Evolutionary conservation across 2,113 vertebrate genomes (phyloP).

Genomic region (Oceanites oceanicus): DNA sequence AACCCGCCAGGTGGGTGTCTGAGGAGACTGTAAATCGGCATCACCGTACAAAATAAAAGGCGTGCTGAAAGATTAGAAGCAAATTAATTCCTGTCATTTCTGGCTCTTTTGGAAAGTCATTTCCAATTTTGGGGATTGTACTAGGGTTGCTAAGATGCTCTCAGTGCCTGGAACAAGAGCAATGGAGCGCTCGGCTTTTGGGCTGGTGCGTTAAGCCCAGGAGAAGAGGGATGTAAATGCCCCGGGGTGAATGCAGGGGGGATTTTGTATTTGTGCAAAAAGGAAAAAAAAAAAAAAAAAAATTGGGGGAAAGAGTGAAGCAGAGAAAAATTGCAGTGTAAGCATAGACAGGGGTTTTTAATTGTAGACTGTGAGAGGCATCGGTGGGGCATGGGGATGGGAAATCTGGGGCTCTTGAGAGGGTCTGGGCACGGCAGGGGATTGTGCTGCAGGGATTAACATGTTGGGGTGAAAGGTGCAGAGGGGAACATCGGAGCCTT

Average conservation of each 20-base stretch:
- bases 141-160: background rate
- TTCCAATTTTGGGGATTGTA: background rate
- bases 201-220: background rate
- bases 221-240: background rate
- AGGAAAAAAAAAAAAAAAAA: background rate
- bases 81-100: background rate
- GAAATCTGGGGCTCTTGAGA: background rate
- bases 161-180: background rate
- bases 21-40: background rate
- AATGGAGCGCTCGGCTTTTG: background rate
- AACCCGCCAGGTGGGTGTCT: background rate
- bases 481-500: background rate
- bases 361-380: background rate
- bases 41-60: background rate
- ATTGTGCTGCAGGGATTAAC: background rate
- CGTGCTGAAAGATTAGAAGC: background rate
- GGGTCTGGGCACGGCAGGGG: background rate
- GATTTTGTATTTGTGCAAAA: background rate
- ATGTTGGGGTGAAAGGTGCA: fast-evolving
- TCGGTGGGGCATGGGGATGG: background rate
- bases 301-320: background rate
- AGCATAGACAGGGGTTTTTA: background rate
- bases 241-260: fast-evolving
- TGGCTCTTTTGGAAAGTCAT: background rate
- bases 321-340: background rate